Evolutionary conservation across 2,888 invertebrate species (phyloP).

Genomic region (Acanthopleura granulata): DNA sequence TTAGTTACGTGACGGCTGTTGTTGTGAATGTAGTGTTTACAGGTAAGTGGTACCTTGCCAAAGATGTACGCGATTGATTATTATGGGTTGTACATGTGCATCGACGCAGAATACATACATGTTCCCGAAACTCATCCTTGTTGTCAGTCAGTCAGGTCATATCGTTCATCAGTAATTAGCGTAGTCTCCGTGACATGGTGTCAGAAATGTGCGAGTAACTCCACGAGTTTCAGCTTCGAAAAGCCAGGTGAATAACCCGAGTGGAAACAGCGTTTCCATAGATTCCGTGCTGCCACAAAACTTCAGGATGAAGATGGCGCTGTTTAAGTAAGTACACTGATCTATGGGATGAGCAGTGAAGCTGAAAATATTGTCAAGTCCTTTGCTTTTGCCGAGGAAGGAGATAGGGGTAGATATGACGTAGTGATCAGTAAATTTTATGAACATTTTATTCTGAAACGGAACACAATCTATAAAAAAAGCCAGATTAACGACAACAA

Average conservation of each 20-base stretch:
- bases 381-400: conserved; percentile 22
- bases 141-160: too few species aligned
- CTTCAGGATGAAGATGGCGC: conserved; percentile 21
- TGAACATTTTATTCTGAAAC: conserved; percentile 26
- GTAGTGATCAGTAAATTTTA: conserved; percentile 27
- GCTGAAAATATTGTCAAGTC: conserved; percentile 25
- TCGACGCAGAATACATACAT: too few species aligned
- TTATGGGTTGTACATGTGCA: too few species aligned
- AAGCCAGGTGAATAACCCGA: conserved; percentile 30
- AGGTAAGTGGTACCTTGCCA: too few species aligned
- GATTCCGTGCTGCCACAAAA: conserved; percentile 23
- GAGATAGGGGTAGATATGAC: conserved; percentile 21
- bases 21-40: too few species aligned
- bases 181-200: conserved; percentile 16
- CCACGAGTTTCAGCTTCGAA: too few species aligned
- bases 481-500: conserved; percentile 23
- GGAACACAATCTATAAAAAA: conserved; percentile 29
- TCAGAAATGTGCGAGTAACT: neutral
- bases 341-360: conserved; percentile 26
- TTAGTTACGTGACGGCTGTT: too few species aligned
- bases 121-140: too few species aligned
- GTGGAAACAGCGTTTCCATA: conserved; percentile 23
- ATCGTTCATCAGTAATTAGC: too few species aligned
- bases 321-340: conserved; percentile 26
- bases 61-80: too few species aligned